phyloP scores from a whole-genome alignment of 2,113 vertebrate genomes.

The Equus przewalskii region DNA sequence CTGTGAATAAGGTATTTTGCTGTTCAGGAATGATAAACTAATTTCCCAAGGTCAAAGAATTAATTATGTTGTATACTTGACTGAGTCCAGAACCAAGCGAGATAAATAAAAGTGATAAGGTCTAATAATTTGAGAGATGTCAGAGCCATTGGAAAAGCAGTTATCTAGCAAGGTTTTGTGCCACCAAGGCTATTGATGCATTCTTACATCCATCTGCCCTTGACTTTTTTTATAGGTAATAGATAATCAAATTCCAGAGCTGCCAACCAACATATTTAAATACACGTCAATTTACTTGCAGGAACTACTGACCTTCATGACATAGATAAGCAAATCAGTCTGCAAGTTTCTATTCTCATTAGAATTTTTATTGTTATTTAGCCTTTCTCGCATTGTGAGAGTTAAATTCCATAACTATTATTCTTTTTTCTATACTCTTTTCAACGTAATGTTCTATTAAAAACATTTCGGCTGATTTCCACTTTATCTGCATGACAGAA shows the following conservation, averaged over 20 bases:
- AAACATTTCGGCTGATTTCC: conserved; percentile 70
- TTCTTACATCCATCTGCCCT: background rate
- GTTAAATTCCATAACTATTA: conserved; percentile 62
- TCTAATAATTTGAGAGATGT: background rate
- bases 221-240: conserved; percentile 37
- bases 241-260: conserved; percentile 65
- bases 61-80: conserved; percentile 11
- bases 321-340: conserved; percentile 35
- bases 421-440: conserved; percentile 66
- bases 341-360: conserved; percentile 43
- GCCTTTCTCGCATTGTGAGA: conserved; percentile 57
- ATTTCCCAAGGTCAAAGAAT: conserved; percentile 25
- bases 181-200: background rate
- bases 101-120: conserved; percentile 8
- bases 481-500: conserved; percentile 78
- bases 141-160: background rate
- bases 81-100: background rate
- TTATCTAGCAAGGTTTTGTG: background rate
- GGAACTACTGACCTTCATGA: conserved; percentile 52
- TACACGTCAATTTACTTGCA: background rate
- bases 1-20: background rate
- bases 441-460: conserved; percentile 75
- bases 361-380: conserved; percentile 69
- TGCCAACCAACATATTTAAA: conserved; percentile 42
- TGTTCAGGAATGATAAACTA: conserved; percentile 34